Base-by-base conservation (phyloP, 2,797 vertebrate species). In the Hoplostethus mediterraneus region DNA sequence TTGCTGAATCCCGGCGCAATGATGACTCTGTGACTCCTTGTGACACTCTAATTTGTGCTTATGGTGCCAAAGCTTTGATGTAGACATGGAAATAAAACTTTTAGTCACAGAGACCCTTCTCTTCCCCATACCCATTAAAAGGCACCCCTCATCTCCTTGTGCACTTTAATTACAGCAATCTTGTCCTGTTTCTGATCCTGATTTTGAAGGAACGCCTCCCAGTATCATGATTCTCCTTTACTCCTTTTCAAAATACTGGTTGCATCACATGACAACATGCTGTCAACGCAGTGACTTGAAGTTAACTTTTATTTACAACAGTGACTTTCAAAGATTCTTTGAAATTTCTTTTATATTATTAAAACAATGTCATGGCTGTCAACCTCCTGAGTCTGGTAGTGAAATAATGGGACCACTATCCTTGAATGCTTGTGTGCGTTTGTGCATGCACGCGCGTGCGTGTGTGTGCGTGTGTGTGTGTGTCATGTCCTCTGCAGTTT, bases 1-100 rank as follows among this genome's bases (percentile, higher is more conserved):
- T 89, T 82, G 79, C 83, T 73, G 83, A 84, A 91, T 91, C 88
- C 74, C 38, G 31, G 67, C 36, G 16, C 80, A 71, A 73, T 84
- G 85, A 87, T 90, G 84, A 90, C 83, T 84, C 48, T 70, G 73
- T 89, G 85, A 87, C 87, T 92, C 87, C 87, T 79, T 84, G 71
- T 91, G 89, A 89, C 90, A 91, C 79, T 89, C 77, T 85, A 88
- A 93, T 93, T 91, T 92, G 86, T 86, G 83, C 6, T 89, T 89
- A 91, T 82, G 63, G 75, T 82, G 79, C 55, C 71, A 67, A 57
- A 75, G 84, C 90, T 91, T 92, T 91, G 86, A 89, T 89, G 86
- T 77, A 79, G 88, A 82, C 77, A 80, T 85, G 81, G 76, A 75
- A 88, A 86, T 89, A 84, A 83, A 87, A 90, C 73, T 84, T 86